Conservation (phyloP, 2,888 invertebrate species). For the Villa cingulata region DNA sequence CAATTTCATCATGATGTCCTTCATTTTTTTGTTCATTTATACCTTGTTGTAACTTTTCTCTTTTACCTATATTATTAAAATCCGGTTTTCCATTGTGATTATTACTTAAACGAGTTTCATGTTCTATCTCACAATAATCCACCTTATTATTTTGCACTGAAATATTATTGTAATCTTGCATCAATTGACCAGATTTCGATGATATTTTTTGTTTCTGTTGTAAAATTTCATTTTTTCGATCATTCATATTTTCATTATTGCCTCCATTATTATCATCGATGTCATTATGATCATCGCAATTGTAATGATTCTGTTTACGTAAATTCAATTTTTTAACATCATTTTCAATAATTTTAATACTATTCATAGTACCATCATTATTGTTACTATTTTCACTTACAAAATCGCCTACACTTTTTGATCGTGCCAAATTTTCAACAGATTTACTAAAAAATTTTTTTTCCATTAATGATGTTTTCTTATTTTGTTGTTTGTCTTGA, state of each 20-base stretch:
- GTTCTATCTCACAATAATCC: background rate
- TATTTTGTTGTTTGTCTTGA: background rate
- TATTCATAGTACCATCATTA: too few relatives aligned
- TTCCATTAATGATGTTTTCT: conserved; percentile 1
- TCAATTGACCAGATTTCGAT: background rate
- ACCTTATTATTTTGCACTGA: background rate
- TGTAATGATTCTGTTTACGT: background rate
- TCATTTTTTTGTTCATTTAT: background rate
- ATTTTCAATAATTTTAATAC: conserved; percentile 16
- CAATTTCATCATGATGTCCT: background rate
- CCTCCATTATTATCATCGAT: background rate
- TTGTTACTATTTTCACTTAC: conserved; percentile 13
- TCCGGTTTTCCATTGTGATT: background rate
- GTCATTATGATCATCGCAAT: background rate
- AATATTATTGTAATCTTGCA: too few relatives aligned
- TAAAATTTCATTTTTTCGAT: background rate
- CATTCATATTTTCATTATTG: too few relatives aligned
- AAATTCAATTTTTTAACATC: conserved; percentile 14
- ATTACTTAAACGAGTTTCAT: background rate
- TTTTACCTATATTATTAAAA: background rate
- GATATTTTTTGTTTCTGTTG: background rate
- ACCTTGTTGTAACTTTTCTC: background rate
- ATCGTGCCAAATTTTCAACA: conserved; percentile 9
- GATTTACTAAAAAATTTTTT: conserved; percentile 10
- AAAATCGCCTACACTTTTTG: conserved; percentile 8